Percentiles rank a stretch among this genome's conserved stretches.
Evolutionary conservation across 2,113 vertebrate genomes (phyloP).

Genomic region (Chinchilla lanigera): DNA sequence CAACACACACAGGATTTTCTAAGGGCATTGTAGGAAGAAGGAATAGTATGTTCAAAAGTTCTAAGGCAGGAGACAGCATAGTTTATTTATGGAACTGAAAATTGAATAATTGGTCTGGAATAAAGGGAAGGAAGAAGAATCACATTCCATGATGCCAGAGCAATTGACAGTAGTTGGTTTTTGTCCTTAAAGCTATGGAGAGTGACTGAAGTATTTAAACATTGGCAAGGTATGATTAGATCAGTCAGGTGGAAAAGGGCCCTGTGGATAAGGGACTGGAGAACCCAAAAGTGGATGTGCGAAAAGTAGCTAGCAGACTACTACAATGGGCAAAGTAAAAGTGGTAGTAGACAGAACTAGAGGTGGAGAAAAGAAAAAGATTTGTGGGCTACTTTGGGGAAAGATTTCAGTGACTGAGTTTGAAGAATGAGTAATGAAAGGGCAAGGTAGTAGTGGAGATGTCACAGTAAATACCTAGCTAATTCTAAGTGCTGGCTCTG

Average conservation of each 20-base stretch:
- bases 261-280: background rate
- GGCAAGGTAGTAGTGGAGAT: background rate
- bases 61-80: background rate
- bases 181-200: background rate
- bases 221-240: background rate
- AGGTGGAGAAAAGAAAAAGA: background rate
- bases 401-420: background rate
- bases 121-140: background rate
- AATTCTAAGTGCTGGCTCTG: background rate
- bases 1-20: background rate
- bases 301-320: background rate
- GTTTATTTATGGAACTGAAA: background rate
- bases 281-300: background rate
- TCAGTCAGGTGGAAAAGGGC: background rate
- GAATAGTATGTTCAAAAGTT: background rate
- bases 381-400: background rate
- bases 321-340: background rate
- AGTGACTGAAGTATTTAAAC: constrained; percentile 10
- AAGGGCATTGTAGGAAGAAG: background rate
- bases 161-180: background rate
- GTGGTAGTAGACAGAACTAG: background rate
- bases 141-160: background rate
- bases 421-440: background rate
- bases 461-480: background rate
- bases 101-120: background rate